Conservation (phyloP, 2,797 vertebrate species). For the Platyrinchus mystaceus region DNA sequence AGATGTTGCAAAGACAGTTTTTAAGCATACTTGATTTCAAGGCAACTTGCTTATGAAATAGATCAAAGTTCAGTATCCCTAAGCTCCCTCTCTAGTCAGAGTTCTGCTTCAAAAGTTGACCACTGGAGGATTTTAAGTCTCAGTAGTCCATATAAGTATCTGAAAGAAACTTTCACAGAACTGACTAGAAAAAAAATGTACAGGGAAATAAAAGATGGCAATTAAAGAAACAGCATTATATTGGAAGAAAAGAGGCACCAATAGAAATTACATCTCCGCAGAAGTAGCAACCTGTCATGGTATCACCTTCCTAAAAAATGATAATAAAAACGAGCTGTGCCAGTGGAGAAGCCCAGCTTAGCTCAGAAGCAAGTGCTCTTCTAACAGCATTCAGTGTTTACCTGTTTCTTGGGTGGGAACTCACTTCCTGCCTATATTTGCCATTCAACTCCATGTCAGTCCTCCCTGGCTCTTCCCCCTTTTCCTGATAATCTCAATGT, state of each 20-base stretch:
- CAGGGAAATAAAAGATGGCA: background rate
- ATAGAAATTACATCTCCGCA: background rate
- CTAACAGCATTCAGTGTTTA: background rate
- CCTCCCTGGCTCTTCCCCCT: background rate
- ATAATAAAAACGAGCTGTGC: background rate
- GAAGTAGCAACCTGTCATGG: background rate
- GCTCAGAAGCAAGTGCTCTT: background rate
- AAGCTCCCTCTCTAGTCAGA: background rate
- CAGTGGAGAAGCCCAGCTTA: background rate
- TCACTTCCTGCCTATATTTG: background rate
- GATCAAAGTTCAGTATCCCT: background rate
- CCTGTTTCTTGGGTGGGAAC: background rate
- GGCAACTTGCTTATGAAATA: background rate
- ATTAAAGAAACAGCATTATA: background rate
- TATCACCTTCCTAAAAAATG: background rate
- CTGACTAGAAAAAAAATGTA: background rate
- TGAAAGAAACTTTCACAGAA: background rate
- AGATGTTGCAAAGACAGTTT: background rate
- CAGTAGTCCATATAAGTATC: background rate
- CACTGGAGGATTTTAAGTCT: background rate
- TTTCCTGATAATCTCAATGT: background rate
- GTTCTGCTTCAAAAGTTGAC: background rate
- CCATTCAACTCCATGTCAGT: background rate
- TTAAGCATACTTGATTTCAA: background rate
- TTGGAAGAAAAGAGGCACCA: background rate